phyloP scores from a whole-genome alignment of 1,140 invertebrate genomes.

The Psix sp. region DNA sequence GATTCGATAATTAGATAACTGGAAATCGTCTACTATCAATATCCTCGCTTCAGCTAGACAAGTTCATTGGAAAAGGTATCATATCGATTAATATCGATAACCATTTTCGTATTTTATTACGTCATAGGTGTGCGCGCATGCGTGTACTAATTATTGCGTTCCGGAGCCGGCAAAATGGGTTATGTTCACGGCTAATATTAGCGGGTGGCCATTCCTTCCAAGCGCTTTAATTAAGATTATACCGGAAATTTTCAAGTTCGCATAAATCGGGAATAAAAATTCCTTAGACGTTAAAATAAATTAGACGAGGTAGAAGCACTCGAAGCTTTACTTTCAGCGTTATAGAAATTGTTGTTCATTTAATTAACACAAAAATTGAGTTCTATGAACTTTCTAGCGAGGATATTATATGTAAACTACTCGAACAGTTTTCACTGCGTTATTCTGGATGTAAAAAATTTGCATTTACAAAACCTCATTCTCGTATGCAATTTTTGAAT shows the following conservation, averaged over 20 bases:
- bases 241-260: conserved; percentile 46
- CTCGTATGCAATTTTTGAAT: too few species aligned
- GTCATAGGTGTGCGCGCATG: conserved; percentile 18
- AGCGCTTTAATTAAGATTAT: conserved; percentile 51
- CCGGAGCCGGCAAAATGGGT: conserved; percentile 30
- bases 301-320: conserved; percentile 1
- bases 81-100: conserved; percentile 54
- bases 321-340: too few species aligned
- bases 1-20: conserved; percentile 55
- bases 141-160: conserved; percentile 52
- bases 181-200: conserved; percentile 39
- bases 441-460: too few species aligned
- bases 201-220: conserved; percentile 48
- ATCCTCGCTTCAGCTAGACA: conserved; percentile 51
- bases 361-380: too few species aligned
- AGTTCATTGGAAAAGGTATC: conserved; percentile 54
- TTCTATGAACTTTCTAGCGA: too few species aligned
- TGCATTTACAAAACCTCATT: too few species aligned
- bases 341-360: too few species aligned
- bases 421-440: too few species aligned
- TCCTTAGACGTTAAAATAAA: conserved; percentile 16
- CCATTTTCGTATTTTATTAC: conserved; percentile 46
- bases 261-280: conserved; percentile 29
- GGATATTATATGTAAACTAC: too few species aligned
- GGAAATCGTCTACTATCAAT: conserved; percentile 56